Percentiles rank a stretch among this genome's conserved stretches.
Evolutionary conservation across 1,140 invertebrate species (phyloP).

Genomic region (Paraescarpia echinospica): DNA sequence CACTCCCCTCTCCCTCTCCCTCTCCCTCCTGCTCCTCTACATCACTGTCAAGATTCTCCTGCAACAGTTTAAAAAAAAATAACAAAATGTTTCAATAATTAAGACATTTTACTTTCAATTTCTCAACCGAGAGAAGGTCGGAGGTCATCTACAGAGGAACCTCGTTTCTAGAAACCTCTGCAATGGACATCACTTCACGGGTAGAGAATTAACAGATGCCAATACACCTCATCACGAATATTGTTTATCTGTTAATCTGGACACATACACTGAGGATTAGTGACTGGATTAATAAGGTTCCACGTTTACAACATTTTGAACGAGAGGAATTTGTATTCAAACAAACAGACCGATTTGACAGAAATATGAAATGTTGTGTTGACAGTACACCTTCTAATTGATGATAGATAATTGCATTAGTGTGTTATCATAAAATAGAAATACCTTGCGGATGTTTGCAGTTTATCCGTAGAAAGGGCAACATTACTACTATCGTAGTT

Average conservation of each 20-base stretch:
- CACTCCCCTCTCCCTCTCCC: not conserved
- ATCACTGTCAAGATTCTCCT: conserved; percentile 47
- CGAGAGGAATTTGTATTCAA: not conserved
- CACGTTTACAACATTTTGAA: not conserved
- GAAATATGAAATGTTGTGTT: not conserved
- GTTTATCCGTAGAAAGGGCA: too few species aligned
- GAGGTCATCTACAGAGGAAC: too few species aligned
- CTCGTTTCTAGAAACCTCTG: too few species aligned
- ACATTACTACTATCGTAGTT: too few species aligned
- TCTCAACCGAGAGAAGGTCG: not conserved
- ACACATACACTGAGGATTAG: too few species aligned
- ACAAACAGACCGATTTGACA: not conserved
- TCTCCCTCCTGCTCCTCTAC: conserved; percentile 48
- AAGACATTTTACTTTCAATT: not conserved
- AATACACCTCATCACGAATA: too few species aligned
- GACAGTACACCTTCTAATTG: too few species aligned
- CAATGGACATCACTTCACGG: not conserved
- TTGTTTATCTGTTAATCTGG: too few species aligned
- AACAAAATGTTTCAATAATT: not conserved
- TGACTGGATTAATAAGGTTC: too few species aligned
- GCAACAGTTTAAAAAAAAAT: not conserved
- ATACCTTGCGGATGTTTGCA: too few species aligned
- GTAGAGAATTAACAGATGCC: not conserved
- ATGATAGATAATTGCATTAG: too few species aligned
- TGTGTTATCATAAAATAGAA: too few species aligned